phyloP scores from a whole-genome alignment of 2,888 invertebrate species.

The Eurytoma adleriae region DNA sequence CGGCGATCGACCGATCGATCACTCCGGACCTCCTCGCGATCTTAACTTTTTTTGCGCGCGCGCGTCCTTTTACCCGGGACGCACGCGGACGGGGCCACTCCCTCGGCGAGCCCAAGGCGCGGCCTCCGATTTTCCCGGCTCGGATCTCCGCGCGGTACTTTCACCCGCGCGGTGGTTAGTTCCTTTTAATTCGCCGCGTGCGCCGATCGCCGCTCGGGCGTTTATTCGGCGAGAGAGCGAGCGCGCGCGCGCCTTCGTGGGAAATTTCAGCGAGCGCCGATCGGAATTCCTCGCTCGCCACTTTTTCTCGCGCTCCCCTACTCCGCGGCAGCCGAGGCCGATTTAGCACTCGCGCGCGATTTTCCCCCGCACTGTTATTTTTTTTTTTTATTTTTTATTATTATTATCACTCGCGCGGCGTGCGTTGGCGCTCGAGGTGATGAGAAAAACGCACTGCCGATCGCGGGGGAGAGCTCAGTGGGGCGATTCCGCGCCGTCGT shows the following conservation, averaged over 20 bases:
- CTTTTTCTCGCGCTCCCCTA: conserved; percentile 16
- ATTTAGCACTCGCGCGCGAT: background rate
- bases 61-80: no score
- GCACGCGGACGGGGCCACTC: no score
- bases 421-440: background rate
- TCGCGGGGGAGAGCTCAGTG: background rate
- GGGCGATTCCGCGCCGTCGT: background rate
- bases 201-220: background rate
- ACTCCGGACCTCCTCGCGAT: background rate
- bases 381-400: background rate
- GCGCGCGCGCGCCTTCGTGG: conserved; percentile 34
- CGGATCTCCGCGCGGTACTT: conserved; percentile 49
- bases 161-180: conserved; percentile 52
- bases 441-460: conserved; percentile 1
- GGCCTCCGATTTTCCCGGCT: background rate
- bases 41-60: background rate
- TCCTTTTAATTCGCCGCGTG: conserved; percentile 51
- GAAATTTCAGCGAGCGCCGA: conserved; percentile 47
- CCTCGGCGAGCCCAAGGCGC: conserved; percentile 16
- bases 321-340: conserved; percentile 14
- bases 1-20: no score
- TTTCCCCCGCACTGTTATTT: background rate
- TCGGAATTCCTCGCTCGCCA: conserved; percentile 34
- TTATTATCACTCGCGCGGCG: background rate
- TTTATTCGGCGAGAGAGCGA: background rate